phyloP scores from a whole-genome alignment of 2,113 vertebrate genomes.

The Mormyrus iriodes region DNA sequence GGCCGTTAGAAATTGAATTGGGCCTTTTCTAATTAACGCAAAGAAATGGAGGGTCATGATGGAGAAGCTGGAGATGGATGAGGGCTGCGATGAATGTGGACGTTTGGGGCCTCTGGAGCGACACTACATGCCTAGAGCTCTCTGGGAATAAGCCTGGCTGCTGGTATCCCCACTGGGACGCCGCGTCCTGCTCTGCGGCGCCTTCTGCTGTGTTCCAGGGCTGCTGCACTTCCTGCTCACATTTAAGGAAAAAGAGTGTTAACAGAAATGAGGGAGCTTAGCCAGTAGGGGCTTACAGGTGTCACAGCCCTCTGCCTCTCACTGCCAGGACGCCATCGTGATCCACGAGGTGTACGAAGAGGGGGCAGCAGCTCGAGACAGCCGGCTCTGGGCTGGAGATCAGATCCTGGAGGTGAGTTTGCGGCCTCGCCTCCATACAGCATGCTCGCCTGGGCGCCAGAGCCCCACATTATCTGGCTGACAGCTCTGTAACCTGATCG shows the following conservation, averaged over 20 bases:
- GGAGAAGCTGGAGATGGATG: not conserved
- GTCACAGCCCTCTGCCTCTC: not conserved
- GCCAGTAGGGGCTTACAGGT: not conserved
- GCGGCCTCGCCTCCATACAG: not conserved
- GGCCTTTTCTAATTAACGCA: not conserved
- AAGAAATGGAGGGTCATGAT: not conserved
- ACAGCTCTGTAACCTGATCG: conserved; percentile 8
- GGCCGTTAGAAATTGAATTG: not conserved
- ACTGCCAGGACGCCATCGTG: conserved; percentile 81
- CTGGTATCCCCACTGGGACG: not conserved
- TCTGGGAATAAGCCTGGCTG: not conserved
- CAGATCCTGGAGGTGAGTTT: conserved; percentile 84
- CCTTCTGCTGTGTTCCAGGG: not conserved
- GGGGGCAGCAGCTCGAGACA: conserved; percentile 88
- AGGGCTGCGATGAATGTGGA: not conserved
- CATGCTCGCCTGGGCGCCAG: not conserved
- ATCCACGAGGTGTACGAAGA: conserved; percentile 98
- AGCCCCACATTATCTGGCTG: not conserved
- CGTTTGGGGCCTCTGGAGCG: not conserved
- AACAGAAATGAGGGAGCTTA: not conserved
- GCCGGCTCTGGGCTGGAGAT: conserved; percentile 89
- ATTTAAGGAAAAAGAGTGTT: not conserved
- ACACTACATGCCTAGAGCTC: not conserved
- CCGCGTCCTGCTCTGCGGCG: not conserved
- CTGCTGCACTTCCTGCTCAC: not conserved